Base-by-base conservation (phyloP, 2,113 vertebrate species). In the Cettia cetti region DNA sequence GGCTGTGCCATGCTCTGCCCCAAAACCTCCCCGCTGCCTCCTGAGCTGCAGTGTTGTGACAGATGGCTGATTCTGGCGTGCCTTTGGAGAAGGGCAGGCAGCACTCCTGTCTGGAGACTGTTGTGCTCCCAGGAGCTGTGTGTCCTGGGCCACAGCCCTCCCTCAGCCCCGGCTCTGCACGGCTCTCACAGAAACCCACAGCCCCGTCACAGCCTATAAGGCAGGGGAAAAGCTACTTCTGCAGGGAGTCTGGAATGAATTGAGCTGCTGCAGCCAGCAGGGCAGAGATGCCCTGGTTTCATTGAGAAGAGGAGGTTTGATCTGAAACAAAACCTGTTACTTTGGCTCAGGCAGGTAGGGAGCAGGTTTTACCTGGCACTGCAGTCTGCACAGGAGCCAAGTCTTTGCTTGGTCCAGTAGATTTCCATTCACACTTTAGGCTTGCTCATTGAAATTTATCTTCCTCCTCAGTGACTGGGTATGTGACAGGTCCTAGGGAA, bases 91-190 rank as follows among this genome's bases (percentile, higher is more conserved):
- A 1, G 11, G 53, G 23, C 63, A 61, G 72, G 74, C 53, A 53
- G 8, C 31, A 3, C 0, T 9, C 20, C 37, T 26, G n/a, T 12
- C 61, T 50, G 70, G 74, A 54, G 33, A 5, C 56, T 49, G 47
- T 0, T 2, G 45, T 15, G 44, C 60, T 86, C 30, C 0, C 0
- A 82, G 78, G 56, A 68, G 61, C 47, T 35, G 40, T 2, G 47
- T 1, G 0, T 42, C 61, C 42, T 22, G 1, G 0, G 42, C 63
- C 3, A 0, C 60, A 54, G 60, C 82, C 50, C 7, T 66, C 18
- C 27, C 22, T 10, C 89, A 86, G 71, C 40, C 57, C 12, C 1
- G 60, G 64, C 76, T 54, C 53, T 31, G n/a, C 71, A 15, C 69
- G 24, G 59, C 59, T 40, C 72, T 75, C 33, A 5, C 69, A 53